Percentiles rank a stretch among this genome's conserved stretches.
These are phyloP conservation scores for Fulmarus glacialis DNA, from an alignment of 2,113 vertebrate species.

Conservation along the genomic window DNA sequence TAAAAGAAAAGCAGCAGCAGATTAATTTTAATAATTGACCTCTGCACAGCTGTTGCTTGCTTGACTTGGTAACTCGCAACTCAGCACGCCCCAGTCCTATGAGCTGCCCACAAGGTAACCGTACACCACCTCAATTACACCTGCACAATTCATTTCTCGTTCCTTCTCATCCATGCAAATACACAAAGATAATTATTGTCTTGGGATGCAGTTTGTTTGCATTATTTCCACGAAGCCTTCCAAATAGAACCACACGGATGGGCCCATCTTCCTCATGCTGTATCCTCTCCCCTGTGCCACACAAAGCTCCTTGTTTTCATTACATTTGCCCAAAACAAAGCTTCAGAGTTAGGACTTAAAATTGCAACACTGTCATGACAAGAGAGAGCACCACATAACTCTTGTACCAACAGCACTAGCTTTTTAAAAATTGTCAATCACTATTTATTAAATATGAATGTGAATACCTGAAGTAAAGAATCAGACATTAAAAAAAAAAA, in stretches of 20 bases:
- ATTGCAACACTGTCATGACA: not conserved
- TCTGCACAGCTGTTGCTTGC: not conserved
- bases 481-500: not conserved
- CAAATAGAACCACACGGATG: not conserved
- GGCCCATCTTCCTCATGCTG: not conserved
- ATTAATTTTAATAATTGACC: not conserved
- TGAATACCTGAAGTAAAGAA: not conserved
- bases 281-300: not conserved
- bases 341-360: not conserved
- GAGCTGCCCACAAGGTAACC: not conserved
- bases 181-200: not conserved
- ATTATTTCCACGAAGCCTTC: not conserved
- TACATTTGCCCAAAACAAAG: not conserved
- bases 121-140: not conserved
- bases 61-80: not conserved
- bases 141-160: not conserved
- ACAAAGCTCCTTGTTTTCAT: not conserved
- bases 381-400: not conserved
- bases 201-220: not conserved
- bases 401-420: not conserved
- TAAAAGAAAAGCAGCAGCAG: not conserved
- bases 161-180: not conserved
- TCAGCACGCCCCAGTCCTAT: accelerated
- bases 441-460: not conserved
- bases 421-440: not conserved